Conservation (phyloP, 1,140 invertebrate genomes). For the Lithobius niger region DNA sequence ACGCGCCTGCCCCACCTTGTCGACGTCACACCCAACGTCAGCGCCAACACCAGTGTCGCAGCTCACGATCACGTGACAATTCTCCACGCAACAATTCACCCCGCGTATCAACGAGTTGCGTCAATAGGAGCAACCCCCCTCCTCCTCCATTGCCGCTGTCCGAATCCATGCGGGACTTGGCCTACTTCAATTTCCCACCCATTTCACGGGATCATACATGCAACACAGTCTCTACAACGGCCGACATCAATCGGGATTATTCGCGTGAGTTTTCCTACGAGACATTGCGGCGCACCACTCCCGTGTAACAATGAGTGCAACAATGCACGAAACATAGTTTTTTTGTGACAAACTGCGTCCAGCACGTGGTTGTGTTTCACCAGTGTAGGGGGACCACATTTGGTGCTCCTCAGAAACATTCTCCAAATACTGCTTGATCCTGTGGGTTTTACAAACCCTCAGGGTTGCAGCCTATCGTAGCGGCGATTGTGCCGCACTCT, state of each 20-base stretch:
- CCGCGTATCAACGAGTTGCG: conserved; percentile 3
- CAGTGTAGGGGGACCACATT: too few species aligned
- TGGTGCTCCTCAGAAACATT: too few species aligned
- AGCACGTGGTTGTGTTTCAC: too few species aligned
- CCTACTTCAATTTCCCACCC: conserved; percentile 21
- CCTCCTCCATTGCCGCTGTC: conserved; percentile 14
- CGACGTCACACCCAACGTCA: conserved; percentile 14
- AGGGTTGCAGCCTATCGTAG: too few species aligned
- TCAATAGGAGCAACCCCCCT: not conserved
- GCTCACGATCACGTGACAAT: conserved; percentile 4
- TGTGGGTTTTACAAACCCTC: too few species aligned
- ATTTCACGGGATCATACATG: conserved; percentile 37
- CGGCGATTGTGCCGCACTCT: too few species aligned
- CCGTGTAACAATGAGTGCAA: conserved; percentile 31
- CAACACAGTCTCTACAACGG: conserved; percentile 42
- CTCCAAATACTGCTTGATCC: too few species aligned
- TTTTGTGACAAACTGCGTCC: too few species aligned
- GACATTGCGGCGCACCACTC: conserved; percentile 37
- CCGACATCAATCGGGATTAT: conserved; percentile 36
- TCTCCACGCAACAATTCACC: conserved; percentile 17
- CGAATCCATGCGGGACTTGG: conserved; percentile 24
- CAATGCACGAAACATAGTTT: too few species aligned
- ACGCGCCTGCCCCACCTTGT: not conserved
- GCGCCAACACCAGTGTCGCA: conserved; percentile 4
- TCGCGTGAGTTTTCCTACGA: conserved; percentile 31